Conservation (phyloP, 2,888 invertebrate genomes). For the Chymomyza procnemis region DNA sequence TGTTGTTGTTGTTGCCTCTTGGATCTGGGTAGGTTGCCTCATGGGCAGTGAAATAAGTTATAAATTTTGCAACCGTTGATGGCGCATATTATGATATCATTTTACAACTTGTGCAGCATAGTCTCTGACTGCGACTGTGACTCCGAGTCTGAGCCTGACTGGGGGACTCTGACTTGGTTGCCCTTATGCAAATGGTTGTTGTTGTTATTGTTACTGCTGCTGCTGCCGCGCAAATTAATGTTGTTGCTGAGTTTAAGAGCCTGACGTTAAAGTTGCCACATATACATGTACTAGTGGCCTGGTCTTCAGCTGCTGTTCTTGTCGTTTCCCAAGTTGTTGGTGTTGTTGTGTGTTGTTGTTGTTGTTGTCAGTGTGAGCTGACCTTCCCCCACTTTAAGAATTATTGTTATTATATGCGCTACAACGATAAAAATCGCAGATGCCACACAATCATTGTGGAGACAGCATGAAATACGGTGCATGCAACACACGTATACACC, state of each 20-base stretch:
- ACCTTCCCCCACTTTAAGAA: constrained; percentile 76
- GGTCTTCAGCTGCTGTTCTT: constrained; percentile 65
- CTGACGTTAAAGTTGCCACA: constrained; percentile 15
- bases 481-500: constrained; percentile 45
- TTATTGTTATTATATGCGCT: constrained; percentile 77
- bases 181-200: constrained; percentile 58
- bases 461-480: constrained; percentile 70
- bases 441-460: constrained; percentile 67
- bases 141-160: neutral
- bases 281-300: constrained; percentile 1
- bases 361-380: constrained; percentile 38
- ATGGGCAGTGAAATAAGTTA: constrained; percentile 73
- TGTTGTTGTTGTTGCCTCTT: constrained; percentile 10
- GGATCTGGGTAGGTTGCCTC: constrained; percentile 16
- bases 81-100: constrained; percentile 78
- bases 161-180: constrained; percentile 12
- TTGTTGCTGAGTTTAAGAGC: constrained; percentile 74
- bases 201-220: constrained; percentile 21
- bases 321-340: constrained; percentile 55
- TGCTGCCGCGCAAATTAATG: constrained; percentile 70
- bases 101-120: constrained; percentile 72
- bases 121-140: constrained; percentile 9
- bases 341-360: constrained; percentile 38
- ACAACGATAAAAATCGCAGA: constrained; percentile 73
- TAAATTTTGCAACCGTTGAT: constrained; percentile 78